phyloP scores from a whole-genome alignment of 2,888 invertebrate species.

The Parnassius mnemosyne region DNA sequence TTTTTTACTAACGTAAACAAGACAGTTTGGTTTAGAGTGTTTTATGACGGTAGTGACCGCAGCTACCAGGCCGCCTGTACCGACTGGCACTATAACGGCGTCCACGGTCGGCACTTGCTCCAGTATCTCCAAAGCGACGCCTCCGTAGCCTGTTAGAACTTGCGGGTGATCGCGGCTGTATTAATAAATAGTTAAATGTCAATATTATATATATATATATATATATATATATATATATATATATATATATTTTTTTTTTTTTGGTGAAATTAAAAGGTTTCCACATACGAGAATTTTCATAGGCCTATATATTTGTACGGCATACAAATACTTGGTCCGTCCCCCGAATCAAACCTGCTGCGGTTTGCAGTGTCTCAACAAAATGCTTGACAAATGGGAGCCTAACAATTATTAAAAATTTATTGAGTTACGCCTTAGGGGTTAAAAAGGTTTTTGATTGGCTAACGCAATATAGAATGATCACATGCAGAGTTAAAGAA shows the following conservation, averaged over 20 bases:
- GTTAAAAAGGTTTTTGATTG: no score
- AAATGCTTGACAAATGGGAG: no score
- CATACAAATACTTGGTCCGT: no score
- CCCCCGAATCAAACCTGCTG: no score
- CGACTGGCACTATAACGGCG: conserved; percentile 94
- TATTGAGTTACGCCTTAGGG: no score
- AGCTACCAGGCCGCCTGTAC: conserved; percentile 93
- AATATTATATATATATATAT: neutral
- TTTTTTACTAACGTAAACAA: conserved; percentile 87
- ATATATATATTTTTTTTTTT: neutral
- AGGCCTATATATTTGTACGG: no score
- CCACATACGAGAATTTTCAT: no score
- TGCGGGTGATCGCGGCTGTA: conserved; percentile 94
- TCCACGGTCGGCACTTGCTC: conserved; percentile 92
- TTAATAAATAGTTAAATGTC: conserved; percentile 20
- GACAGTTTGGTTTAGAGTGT: conserved; percentile 87
- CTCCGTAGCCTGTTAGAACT: conserved; percentile 95
- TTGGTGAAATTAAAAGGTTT: neutral
- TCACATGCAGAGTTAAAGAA: no score
- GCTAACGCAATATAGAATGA: no score
- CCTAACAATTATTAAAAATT: no score
- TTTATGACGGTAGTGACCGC: conserved; percentile 93
- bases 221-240: neutral
- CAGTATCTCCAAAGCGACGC: conserved; percentile 93
- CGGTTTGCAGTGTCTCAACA: no score